phyloP scores from a whole-genome alignment of 1,140 invertebrate species.

The Ruditapes philippinarum region DNA sequence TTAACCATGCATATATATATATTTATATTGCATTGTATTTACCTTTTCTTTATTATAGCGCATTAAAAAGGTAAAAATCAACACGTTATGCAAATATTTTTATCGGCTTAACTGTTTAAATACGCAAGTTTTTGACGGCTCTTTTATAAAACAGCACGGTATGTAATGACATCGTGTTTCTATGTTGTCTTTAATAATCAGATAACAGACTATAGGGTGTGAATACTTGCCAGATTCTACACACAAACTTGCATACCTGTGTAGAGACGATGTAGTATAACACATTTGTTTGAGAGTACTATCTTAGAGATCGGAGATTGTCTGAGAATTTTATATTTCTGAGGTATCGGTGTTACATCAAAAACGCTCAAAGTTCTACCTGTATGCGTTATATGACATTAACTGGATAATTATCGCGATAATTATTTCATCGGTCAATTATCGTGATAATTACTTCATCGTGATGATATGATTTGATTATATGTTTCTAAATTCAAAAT shows the following conservation, averaged over 20 bases:
- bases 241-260: slow-evolving; percentile 13
- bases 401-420: neutral
- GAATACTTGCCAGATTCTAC: neutral
- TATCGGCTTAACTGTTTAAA: too few relatives aligned
- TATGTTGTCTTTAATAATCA: slow-evolving; percentile 18
- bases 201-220: slow-evolving; percentile 18
- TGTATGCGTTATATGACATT: neutral
- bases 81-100: too few relatives aligned
- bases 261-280: neutral
- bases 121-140: too few relatives aligned
- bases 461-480: too few relatives aligned
- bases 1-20: too few relatives aligned
- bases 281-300: neutral
- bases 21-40: too few relatives aligned
- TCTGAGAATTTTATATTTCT: slow-evolving; percentile 16
- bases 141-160: neutral
- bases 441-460: too few relatives aligned
- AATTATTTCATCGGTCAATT: too few relatives aligned
- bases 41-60: too few relatives aligned
- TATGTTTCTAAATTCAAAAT: too few relatives aligned
- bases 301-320: too few relatives aligned
- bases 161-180: neutral
- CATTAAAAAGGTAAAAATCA: too few relatives aligned
- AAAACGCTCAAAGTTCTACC: neutral
- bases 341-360: neutral